These are phyloP conservation scores for Petrophora chlorosata DNA, from an alignment of 2,888 invertebrate species.

Conservation along the genomic window DNA sequence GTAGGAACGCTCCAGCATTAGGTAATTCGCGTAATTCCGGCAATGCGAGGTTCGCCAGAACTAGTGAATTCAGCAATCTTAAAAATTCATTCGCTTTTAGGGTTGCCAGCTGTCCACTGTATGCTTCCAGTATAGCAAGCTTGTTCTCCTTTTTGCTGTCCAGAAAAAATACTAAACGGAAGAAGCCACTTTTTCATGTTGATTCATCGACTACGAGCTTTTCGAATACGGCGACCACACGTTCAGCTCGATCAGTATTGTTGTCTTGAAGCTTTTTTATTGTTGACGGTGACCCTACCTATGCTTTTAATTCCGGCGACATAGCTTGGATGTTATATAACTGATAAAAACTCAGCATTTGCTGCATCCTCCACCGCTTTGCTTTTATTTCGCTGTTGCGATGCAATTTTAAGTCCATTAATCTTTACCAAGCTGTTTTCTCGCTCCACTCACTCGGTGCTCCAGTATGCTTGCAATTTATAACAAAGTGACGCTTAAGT, in stretches of 20 bases:
- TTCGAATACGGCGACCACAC: background rate
- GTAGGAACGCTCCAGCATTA: slow-evolving; percentile 7
- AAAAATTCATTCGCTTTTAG: slow-evolving; percentile 39
- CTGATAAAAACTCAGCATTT: slow-evolving; percentile 68
- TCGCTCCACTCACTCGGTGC: slow-evolving; percentile 50
- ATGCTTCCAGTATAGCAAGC: background rate
- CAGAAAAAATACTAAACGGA: background rate
- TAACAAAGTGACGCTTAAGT: slow-evolving; percentile 13
- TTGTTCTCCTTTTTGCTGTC: background rate
- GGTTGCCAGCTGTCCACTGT: slow-evolving; percentile 2
- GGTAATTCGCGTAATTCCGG: slow-evolving; percentile 24
- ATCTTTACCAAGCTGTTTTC: slow-evolving; percentile 71
- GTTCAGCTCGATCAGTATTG: background rate
- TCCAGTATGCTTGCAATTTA: slow-evolving; percentile 41
- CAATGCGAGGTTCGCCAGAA: slow-evolving; percentile 5
- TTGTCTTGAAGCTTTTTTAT: background rate
- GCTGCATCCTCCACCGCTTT: slow-evolving; percentile 57
- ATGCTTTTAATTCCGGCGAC: slow-evolving; percentile 56
- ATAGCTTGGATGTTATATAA: slow-evolving; percentile 49
- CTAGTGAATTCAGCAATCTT: slow-evolving; percentile 17
- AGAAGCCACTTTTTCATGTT: background rate
- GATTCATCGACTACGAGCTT: background rate
- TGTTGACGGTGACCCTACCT: background rate
- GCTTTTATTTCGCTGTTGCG: slow-evolving; percentile 74
- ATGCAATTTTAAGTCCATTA: slow-evolving; percentile 80